These are phyloP conservation scores for Petroica traversi DNA, from an alignment of 2,113 vertebrate genomes.

Conservation along the genomic window DNA sequence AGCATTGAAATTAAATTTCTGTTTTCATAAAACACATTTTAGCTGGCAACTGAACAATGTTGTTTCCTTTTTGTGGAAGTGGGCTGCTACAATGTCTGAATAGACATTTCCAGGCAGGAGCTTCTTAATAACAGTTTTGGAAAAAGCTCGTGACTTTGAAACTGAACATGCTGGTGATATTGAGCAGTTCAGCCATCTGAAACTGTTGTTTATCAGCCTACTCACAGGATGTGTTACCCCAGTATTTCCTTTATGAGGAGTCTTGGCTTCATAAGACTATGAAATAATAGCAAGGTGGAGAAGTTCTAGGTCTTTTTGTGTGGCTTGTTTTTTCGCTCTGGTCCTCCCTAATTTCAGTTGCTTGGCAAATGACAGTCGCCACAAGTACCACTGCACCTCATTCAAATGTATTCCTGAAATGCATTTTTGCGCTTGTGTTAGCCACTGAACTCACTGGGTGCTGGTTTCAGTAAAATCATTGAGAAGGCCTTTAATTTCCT, in stretches of 20 bases:
- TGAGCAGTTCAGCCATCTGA: not conserved
- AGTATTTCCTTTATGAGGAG: not conserved
- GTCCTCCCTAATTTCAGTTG: not conserved
- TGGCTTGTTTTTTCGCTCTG: not conserved
- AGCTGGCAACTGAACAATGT: not conserved
- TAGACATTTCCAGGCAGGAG: not conserved
- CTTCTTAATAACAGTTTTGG: not conserved
- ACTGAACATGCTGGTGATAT: not conserved
- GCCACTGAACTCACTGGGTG: not conserved
- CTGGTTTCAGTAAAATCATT: not conserved
- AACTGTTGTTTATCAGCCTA: not conserved
- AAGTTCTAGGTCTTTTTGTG: not conserved
- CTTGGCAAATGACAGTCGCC: not conserved
- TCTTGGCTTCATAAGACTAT: not conserved
- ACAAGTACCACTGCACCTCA: not conserved
- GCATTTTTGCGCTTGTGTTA: not conserved
- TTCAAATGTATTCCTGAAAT: not conserved
- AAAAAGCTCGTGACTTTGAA: not conserved
- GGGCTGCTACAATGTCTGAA: not conserved
- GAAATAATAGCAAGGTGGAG: not conserved
- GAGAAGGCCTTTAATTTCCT: not conserved
- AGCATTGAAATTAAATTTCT: conserved; percentile 11
- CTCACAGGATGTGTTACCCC: not conserved
- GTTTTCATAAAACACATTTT: conserved; percentile 11
- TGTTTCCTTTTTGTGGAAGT: not conserved